Evolutionary conservation across 2,888 invertebrate species (phyloP).

Genomic region (Clitarchus hookeri): DNA sequence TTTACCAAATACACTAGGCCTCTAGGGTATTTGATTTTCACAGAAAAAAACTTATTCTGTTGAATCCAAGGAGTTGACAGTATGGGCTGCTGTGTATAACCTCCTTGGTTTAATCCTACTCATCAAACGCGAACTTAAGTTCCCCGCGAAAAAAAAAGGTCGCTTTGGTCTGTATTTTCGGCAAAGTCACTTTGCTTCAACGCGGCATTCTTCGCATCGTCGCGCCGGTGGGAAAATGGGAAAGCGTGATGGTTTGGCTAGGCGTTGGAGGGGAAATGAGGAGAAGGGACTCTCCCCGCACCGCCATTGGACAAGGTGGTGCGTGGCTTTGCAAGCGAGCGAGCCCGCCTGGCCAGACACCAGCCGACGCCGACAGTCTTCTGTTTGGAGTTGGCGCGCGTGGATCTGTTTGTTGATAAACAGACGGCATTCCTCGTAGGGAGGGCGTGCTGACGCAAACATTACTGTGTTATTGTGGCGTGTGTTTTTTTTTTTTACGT

Average conservation of each 20-base stretch:
- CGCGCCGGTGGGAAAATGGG: background rate
- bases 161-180: too few species aligned
- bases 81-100: too few species aligned
- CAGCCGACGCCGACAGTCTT: background rate
- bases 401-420: background rate
- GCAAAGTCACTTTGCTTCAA: background rate
- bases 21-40: too few species aligned
- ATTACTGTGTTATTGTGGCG: background rate
- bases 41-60: too few species aligned
- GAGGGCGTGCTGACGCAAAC: background rate
- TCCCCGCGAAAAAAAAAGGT: background rate
- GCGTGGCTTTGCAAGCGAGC: background rate
- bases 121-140: background rate
- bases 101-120: background rate
- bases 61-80: too few species aligned
- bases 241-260: background rate
- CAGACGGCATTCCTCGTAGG: background rate
- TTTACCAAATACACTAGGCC: too few species aligned
- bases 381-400: conserved; percentile 8
- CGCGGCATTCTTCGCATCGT: background rate
- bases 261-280: background rate
- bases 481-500: background rate
- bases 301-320: background rate
- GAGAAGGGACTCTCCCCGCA: background rate
- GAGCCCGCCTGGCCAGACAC: background rate